phyloP scores from a whole-genome alignment of 2,797 vertebrate species.

The Malacoctenus gilli region DNA sequence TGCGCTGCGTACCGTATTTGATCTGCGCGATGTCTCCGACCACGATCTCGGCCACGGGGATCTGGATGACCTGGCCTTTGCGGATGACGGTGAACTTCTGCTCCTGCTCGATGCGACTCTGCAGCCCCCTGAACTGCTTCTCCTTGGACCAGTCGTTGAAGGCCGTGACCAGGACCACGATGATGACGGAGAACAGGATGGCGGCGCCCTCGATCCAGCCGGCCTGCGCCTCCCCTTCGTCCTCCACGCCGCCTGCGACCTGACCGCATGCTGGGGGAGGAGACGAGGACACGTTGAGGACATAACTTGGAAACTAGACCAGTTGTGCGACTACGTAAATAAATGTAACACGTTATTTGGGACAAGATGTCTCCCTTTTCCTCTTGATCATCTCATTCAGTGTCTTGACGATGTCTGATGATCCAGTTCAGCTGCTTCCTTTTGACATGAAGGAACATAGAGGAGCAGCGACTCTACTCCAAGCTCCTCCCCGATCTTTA shows the following conservation, averaged over 20 bases:
- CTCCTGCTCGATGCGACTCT: slow-evolving; percentile 96
- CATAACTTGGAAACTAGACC: no score
- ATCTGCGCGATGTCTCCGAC: slow-evolving; percentile 97
- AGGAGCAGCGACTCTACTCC: no score
- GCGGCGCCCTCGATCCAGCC: slow-evolving; percentile 98
- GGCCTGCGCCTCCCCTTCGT: slow-evolving; percentile 91
- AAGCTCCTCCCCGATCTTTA: no score
- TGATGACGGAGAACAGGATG: slow-evolving; percentile 94
- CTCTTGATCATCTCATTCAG: no score
- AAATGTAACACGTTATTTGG: no score
- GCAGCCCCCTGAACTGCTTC: slow-evolving; percentile 96
- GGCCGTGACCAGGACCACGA: slow-evolving; percentile 95
- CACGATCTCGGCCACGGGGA: slow-evolving; percentile 94
- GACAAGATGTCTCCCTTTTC: no score
- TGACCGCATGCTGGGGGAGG: slow-evolving; percentile 85
- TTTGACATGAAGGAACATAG: no score
- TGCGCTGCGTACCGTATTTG: slow-evolving; percentile 89
- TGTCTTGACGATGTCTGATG: no score
- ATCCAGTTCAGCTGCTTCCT: no score
- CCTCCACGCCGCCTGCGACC: slow-evolving; percentile 74
- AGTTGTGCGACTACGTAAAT: no score
- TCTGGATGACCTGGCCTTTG: slow-evolving; percentile 96
- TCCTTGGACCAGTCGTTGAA: slow-evolving; percentile 99
- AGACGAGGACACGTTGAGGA: not conserved
- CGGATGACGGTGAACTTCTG: slow-evolving; percentile 97